Percentiles rank a stretch among this genome's conserved stretches.
These are phyloP conservation scores for Acanthosepion esculentum DNA, from an alignment of 2,888 invertebrate species.

Conservation along the genomic window DNA sequence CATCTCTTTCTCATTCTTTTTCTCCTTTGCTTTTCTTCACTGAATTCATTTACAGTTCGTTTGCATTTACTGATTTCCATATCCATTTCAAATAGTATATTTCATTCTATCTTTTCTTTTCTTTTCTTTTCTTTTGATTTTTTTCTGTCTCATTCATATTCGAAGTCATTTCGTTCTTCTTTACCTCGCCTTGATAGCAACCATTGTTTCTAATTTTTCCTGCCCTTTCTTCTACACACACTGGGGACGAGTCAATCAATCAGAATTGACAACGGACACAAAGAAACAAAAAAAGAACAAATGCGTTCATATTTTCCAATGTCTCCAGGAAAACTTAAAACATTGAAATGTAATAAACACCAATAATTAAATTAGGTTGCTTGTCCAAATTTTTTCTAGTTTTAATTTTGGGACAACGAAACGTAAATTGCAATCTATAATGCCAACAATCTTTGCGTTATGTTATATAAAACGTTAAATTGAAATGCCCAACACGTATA, in stretches of 20 bases:
- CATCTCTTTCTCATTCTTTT: too few species aligned
- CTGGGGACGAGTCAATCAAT: background rate
- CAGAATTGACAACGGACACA: background rate
- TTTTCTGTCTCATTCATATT: background rate
- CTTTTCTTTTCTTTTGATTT: background rate
- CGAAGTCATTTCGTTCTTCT: background rate
- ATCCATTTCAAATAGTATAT: background rate
- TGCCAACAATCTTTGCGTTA: background rate
- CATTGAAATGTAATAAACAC: constrained; percentile 8
- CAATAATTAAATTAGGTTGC: constrained; percentile 16
- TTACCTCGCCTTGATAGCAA: background rate
- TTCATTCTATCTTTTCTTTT: background rate
- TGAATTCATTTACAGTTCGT: too few species aligned
- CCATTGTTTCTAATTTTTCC: background rate
- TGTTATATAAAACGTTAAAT: background rate
- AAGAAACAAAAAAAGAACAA: background rate
- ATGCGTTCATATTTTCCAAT: background rate
- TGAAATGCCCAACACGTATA: too few species aligned
- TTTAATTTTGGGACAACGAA: background rate
- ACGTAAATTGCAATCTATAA: background rate
- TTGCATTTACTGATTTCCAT: too few species aligned
- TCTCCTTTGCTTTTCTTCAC: too few species aligned
- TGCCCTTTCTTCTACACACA: background rate
- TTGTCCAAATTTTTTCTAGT: background rate
- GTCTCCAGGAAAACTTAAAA: background rate